These are phyloP conservation scores for Sebastes taczanowskii DNA, from an alignment of 2,797 vertebrate species.

Conservation along the genomic window DNA sequence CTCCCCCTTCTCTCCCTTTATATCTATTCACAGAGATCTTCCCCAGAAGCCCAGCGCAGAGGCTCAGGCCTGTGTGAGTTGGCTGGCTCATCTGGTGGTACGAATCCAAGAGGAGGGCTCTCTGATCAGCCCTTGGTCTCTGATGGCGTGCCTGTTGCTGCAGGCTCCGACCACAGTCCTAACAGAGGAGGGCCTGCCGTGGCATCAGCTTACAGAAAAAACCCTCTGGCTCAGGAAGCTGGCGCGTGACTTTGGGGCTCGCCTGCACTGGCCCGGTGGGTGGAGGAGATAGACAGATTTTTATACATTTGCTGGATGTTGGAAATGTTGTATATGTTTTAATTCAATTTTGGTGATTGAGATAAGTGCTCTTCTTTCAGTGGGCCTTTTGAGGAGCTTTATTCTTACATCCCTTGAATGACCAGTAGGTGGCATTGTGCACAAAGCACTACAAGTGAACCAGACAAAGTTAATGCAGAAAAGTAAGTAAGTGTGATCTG, in stretches of 20 bases:
- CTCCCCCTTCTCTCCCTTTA: not conserved
- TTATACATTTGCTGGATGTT: not conserved
- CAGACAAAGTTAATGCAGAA: not conserved
- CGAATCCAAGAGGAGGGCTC: slow-evolving; percentile 89
- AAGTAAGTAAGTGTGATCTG: not conserved
- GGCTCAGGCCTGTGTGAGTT: slow-evolving; percentile 85
- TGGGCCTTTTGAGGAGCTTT: not conserved
- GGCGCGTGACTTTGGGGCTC: slow-evolving; percentile 86
- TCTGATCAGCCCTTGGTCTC: slow-evolving; percentile 88
- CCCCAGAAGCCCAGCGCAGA: slow-evolving; percentile 88
- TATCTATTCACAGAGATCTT: slow-evolving; percentile 82
- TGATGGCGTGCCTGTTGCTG: slow-evolving; percentile 87
- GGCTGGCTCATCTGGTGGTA: slow-evolving; percentile 88
- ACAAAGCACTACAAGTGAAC: not conserved
- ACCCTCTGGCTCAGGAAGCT: slow-evolving; percentile 90
- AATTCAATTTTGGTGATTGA: not conserved
- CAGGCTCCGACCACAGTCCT: slow-evolving; percentile 78
- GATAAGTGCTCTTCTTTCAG: not conserved
- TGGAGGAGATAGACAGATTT: not conserved
- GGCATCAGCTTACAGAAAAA: slow-evolving; percentile 83
- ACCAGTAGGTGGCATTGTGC: slow-evolving; percentile 48
- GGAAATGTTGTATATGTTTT: not conserved
- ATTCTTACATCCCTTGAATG: not conserved
- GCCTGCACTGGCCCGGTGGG: slow-evolving; percentile 90
- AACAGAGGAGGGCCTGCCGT: slow-evolving; percentile 78